Percentiles rank a stretch among this genome's conserved stretches.
Evolutionary conservation across 2,797 vertebrate species (phyloP).

Genomic region (Falco columbarius): DNA sequence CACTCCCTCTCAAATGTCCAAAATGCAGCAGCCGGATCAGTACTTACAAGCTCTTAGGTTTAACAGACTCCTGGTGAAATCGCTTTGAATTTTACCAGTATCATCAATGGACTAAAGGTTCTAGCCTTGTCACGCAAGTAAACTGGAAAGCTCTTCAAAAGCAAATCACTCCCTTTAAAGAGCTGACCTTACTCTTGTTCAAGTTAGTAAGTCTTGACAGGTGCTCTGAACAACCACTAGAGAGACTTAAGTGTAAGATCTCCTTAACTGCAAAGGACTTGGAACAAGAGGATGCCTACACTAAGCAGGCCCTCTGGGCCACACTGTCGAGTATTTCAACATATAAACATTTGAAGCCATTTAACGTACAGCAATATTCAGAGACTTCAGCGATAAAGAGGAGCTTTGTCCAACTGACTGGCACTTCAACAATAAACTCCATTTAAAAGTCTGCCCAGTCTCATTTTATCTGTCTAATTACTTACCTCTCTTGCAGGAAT

Average conservation of each 20-base stretch:
- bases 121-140: rapidly evolving
- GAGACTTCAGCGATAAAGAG: constrained; percentile 13
- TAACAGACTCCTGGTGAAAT: not conserved
- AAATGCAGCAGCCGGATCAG: not conserved
- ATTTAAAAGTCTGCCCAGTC: constrained; percentile 29
- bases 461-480: constrained; percentile 51
- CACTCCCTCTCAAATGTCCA: not conserved
- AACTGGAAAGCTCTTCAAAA: not conserved
- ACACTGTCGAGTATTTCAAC: not conserved
- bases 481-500: constrained; percentile 33
- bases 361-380: not conserved
- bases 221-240: not conserved
- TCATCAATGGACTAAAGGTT: not conserved
- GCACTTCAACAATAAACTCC: constrained; percentile 26
- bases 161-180: not conserved
- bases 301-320: not conserved
- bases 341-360: not conserved
- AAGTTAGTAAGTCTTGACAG: not conserved
- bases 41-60: not conserved
- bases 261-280: not conserved
- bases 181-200: not conserved
- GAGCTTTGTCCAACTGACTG: constrained; percentile 34
- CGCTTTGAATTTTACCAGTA: not conserved
- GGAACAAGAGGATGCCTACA: not conserved
- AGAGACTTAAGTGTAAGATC: not conserved